These are phyloP conservation scores for Paracyclopina nana DNA, from an alignment of 1,140 invertebrate species.

Conservation along the genomic window DNA sequence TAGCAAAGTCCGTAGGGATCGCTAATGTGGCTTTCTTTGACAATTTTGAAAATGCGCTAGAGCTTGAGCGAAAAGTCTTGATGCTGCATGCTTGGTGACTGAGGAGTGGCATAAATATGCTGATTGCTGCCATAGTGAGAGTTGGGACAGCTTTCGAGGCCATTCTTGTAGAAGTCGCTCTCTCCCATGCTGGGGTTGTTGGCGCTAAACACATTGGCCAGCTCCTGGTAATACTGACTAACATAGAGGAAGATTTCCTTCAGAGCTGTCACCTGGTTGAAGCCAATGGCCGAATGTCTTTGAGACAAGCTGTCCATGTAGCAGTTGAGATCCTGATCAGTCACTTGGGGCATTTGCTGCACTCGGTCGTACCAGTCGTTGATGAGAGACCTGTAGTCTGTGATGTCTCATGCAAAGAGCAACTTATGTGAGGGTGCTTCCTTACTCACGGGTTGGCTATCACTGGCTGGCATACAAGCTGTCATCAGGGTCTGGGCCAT, in stretches of 20 bases:
- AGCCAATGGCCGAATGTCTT: conserved; percentile 63
- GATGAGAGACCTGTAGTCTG: conserved; percentile 39
- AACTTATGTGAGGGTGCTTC: conserved; percentile 88
- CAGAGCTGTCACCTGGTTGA: conserved; percentile 68
- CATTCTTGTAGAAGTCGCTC: too few species aligned
- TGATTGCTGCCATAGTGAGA: too few species aligned
- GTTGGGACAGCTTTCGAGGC: too few species aligned
- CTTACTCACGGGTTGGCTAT: conserved; percentile 45
- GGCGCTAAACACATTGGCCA: too few species aligned
- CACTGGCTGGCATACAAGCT: conserved; percentile 26
- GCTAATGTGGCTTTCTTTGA: too few species aligned
- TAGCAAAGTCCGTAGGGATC: too few species aligned
- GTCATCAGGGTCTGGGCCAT: conserved; percentile 95
- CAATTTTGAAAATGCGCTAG: too few species aligned
- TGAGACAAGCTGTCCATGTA: conserved; percentile 75
- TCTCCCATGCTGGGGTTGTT: too few species aligned
- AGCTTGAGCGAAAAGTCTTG: too few species aligned
- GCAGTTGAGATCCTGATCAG: conserved; percentile 74
- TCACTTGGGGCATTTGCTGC: conserved; percentile 58
- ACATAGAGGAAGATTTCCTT: conserved; percentile 87
- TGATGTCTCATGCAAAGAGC: conserved; percentile 81
- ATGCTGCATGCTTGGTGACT: too few species aligned
- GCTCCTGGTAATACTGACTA: conserved; percentile 73
- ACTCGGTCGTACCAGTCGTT: conserved; percentile 67
- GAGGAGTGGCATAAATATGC: too few species aligned